Evolutionary conservation across 2,888 invertebrate species (phyloP), one percentile per base, ranked within the genome.

Genomic region (Halictus quadricinctus): DNA sequence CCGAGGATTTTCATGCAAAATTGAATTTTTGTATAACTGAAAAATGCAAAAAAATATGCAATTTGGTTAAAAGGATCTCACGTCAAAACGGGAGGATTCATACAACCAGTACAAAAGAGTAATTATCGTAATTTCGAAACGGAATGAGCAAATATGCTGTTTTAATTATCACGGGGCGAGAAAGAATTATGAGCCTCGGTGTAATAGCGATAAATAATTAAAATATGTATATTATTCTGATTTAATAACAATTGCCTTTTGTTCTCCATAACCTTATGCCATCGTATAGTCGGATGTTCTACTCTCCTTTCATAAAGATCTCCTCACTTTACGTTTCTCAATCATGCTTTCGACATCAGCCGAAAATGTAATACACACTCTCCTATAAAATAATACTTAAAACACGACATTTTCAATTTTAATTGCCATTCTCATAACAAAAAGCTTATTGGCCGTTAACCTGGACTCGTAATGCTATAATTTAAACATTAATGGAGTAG

Each of bases 141-240:
- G 5, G 25, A 60, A 15, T 25, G 25, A 29, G 60, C 60, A 25
- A 60, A 25, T 29, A 60, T 25, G 25, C 13, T 29, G 60, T 15
- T 60, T 60, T 60, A 60, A 60, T 60, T 60, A 60, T 60, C 60
- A 7, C 12, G 25, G 60, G 15, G 25, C 60, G 5, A 25, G 13
- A 0, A 60, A 15, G 60, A 25, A 25, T 60, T 25, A 13, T 2
- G 60, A 5, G 25, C 6, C 15, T 13, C 25, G 60, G 13, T 60
- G 1, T 25, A 60, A 66, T 18, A 29, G 66, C 29, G 18, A 66
- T 66, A 66, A 66, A 66, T 3, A 66, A 66, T 66, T 66, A 66
- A 66, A 66, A 69, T 69, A 69, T 69, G 69, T 69, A 69, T 43
- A 69, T 69, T 69, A 69, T 21, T 21, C 41, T 69, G 36, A 4